Conservation (phyloP, 1,140 invertebrate species). For the Lepidurus packardi region DNA sequence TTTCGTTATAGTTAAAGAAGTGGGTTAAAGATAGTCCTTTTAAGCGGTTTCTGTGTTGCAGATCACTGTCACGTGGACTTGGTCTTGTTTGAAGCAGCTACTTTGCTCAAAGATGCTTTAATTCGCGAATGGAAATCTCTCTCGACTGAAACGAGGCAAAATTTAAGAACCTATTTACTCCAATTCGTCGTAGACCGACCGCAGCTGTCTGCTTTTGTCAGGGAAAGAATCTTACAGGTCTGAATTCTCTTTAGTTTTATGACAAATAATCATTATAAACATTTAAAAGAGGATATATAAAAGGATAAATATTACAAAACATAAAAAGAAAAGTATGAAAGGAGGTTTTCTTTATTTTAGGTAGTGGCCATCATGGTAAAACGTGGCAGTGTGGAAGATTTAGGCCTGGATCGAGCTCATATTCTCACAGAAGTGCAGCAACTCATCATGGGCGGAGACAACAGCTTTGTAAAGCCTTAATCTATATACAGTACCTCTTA, state of each 20-base stretch:
- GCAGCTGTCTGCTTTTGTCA: conserved; percentile 54
- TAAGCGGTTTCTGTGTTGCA: conserved; percentile 39
- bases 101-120: conserved; percentile 72
- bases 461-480: conserved; percentile 8
- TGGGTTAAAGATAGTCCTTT: background rate
- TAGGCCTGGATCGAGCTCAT: conserved; percentile 58
- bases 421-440: conserved; percentile 68
- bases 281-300: too few relatives aligned
- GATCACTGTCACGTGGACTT: conserved; percentile 71
- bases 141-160: conserved; percentile 58
- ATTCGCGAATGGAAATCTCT: conserved; percentile 74
- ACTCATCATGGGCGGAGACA: conserved; percentile 59
- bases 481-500: conserved; percentile 13
- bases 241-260: background rate
- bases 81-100: conserved; percentile 79
- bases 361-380: conserved; percentile 80
- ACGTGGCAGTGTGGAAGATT: conserved; percentile 65
- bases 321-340: background rate
- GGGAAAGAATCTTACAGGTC: conserved; percentile 64
- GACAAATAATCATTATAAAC: too few relatives aligned
- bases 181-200: conserved; percentile 66
- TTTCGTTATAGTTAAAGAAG: background rate
- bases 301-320: background rate
- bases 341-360: conserved; percentile 39
- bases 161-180: conserved; percentile 70